Percentiles rank a stretch among this genome's conserved stretches.
Conservation (phyloP, 2,113 vertebrate species). For the Grammomys dolichurus region DNA sequence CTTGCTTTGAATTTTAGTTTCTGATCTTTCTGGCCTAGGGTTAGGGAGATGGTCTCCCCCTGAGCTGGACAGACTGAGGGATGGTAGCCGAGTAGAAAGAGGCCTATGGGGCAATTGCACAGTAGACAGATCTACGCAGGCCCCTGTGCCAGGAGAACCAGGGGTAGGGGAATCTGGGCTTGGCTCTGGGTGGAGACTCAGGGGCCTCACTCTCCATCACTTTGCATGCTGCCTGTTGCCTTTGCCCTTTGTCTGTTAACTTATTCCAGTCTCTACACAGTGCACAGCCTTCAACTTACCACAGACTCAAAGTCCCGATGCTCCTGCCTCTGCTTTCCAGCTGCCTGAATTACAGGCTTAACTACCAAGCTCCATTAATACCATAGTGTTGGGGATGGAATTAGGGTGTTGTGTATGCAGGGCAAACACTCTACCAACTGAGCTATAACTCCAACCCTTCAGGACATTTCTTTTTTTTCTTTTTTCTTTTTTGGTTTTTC, state of each 20-base stretch:
- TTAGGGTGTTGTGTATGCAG: not conserved
- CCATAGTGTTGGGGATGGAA: not conserved
- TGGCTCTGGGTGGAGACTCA: not conserved
- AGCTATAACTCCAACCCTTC: not conserved
- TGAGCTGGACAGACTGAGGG: not conserved
- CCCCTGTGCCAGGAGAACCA: not conserved
- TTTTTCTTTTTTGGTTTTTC: not conserved
- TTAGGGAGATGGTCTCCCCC: not conserved
- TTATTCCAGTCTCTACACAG: not conserved
- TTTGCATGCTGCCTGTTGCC: no score
- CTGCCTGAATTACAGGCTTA: not conserved
- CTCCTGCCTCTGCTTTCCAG: not conserved
- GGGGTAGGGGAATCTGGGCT: not conserved
- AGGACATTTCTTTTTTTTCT: not conserved
- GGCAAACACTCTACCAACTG: not conserved
- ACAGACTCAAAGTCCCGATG: not conserved
- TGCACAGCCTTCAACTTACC: not conserved
- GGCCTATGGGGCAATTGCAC: accelerated
- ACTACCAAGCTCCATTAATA: not conserved
- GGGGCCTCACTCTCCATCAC: not conserved
- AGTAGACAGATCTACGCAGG: not conserved
- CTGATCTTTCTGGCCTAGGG: not conserved
- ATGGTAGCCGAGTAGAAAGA: not conserved
- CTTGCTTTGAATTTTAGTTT: not conserved
- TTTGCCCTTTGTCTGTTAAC: not conserved